Percentiles rank a stretch among this genome's conserved stretches.
Evolutionary conservation across 2,113 vertebrate genomes (phyloP).

Genomic region (Leptosomus discolor): DNA sequence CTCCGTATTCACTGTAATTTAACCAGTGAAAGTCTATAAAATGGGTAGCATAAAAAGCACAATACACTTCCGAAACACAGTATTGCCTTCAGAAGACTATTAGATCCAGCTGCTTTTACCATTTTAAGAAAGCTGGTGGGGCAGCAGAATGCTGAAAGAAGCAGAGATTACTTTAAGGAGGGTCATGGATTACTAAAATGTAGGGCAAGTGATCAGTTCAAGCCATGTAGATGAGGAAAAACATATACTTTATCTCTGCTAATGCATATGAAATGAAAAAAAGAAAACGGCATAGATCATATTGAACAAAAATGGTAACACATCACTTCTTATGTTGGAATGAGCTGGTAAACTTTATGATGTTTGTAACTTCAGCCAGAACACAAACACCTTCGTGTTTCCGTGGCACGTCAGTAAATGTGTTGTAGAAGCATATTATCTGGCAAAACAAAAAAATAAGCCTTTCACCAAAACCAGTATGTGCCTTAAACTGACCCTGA

Average conservation of each 20-base stretch:
- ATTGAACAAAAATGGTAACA: background rate
- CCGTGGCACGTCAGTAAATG: rapidly evolving
- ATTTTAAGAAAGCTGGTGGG: background rate
- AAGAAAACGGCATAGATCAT: background rate
- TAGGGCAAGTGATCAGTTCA: background rate
- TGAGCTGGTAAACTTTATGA: background rate
- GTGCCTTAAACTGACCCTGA: background rate
- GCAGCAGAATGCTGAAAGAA: background rate
- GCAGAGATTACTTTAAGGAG: background rate
- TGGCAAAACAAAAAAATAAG: background rate
- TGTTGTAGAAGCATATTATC: background rate
- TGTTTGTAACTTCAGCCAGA: background rate
- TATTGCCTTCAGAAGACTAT: background rate
- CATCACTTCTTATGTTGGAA: background rate
- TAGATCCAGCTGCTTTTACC: background rate
- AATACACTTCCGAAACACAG: background rate
- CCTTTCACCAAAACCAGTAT: background rate
- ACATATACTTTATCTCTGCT: background rate
- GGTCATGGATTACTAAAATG: background rate
- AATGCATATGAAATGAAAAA: background rate
- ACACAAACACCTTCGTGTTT: background rate
- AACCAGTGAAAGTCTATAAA: background rate
- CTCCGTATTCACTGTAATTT: background rate
- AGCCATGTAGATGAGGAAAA: background rate
- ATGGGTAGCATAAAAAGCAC: background rate